Evolutionary conservation across 2,113 vertebrate genomes (phyloP).

Genomic region (Calyptomena viridis): DNA sequence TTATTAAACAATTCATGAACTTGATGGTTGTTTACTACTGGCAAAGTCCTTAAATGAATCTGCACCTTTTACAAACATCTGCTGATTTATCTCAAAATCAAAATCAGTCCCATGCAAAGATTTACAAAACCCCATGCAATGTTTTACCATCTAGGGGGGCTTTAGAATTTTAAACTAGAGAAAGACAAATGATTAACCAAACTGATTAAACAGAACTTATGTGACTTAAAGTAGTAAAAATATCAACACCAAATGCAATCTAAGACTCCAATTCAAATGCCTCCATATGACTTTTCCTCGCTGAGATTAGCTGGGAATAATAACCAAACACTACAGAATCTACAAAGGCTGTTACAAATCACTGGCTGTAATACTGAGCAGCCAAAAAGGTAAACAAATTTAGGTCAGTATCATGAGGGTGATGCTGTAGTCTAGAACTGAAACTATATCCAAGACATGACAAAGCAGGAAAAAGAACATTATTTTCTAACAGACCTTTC

Average conservation of each 20-base stretch:
- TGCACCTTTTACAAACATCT: not conserved
- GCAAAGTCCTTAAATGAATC: not conserved
- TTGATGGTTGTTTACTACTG: not conserved
- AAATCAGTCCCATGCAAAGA: not conserved
- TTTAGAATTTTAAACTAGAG: not conserved
- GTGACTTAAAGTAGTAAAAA: not conserved
- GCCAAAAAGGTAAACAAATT: not conserved
- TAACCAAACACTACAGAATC: not conserved
- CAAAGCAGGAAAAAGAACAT: not conserved
- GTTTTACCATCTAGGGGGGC: fast-evolving
- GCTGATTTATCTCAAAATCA: not conserved
- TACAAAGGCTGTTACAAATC: not conserved
- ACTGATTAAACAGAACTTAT: not conserved
- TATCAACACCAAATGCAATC: not conserved
- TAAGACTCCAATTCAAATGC: not conserved
- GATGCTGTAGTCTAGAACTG: not conserved
- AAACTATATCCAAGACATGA: not conserved
- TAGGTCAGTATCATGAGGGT: not conserved
- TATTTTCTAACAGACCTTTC: not conserved
- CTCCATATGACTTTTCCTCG: not conserved
- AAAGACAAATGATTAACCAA: not conserved
- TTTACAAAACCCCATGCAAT: not conserved
- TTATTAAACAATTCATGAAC: not conserved
- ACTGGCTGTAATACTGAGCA: not conserved
- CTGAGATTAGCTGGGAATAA: no score